Conservation (phyloP, 2,888 invertebrate genomes). For the Gastrophysa polygoni region DNA sequence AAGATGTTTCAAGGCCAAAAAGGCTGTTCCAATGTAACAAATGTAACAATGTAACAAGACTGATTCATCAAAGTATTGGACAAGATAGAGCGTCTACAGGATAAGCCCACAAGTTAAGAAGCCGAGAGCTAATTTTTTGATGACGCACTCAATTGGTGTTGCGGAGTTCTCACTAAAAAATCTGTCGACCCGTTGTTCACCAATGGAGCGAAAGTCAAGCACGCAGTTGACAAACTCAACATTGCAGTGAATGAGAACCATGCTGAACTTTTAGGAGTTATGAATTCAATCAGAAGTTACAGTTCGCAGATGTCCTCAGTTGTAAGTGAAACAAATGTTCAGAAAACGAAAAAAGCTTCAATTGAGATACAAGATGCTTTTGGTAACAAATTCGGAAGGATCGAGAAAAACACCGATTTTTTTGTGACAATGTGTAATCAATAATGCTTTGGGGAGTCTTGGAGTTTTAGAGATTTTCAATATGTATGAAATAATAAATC, state of each 20-base stretch:
- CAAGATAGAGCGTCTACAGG: neutral
- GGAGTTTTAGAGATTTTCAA: neutral
- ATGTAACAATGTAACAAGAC: neutral
- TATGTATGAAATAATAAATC: conserved; percentile 1
- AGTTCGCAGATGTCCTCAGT: neutral
- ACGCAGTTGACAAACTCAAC: neutral
- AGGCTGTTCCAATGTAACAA: neutral
- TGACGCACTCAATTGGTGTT: neutral
- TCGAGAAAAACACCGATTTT: neutral
- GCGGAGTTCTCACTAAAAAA: neutral
- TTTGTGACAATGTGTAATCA: neutral
- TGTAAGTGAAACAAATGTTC: neutral
- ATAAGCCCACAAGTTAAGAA: neutral
- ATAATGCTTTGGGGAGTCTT: neutral
- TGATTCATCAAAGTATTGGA: neutral
- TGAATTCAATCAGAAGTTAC: neutral
- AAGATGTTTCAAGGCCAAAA: neutral
- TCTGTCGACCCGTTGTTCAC: neutral
- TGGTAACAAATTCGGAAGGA: neutral
- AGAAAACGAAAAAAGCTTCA: neutral
- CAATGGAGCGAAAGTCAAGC: neutral
- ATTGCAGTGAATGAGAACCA: neutral
- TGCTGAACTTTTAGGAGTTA: neutral
- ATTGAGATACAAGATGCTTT: neutral
- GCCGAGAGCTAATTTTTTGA: neutral